Conservation (phyloP, 1,140 invertebrate species). For the Dendrolimus kikuchii region DNA sequence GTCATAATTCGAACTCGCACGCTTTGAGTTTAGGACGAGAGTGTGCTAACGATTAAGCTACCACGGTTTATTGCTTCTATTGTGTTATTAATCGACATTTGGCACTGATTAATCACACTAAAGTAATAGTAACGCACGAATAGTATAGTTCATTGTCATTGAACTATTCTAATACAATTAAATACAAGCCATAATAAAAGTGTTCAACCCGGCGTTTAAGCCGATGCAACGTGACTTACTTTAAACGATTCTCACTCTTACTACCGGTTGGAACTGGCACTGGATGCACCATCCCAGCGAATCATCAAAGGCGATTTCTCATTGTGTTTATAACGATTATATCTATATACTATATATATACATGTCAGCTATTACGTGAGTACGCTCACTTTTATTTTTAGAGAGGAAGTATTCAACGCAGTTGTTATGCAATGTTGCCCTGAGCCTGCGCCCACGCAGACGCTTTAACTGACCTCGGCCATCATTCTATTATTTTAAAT, state of each 20-base stretch:
- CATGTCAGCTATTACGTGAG: constrained; percentile 35
- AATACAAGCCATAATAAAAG: constrained; percentile 10
- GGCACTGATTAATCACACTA: neutral
- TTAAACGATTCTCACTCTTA: constrained; percentile 22
- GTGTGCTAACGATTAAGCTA: no score
- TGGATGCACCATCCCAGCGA: constrained; percentile 12
- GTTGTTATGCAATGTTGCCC: constrained; percentile 28
- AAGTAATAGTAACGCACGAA: neutral
- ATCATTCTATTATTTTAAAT: constrained; percentile 2
- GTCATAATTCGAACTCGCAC: no score
- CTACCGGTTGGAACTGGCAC: constrained; percentile 7
- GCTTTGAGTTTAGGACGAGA: no score
- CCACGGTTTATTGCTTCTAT: no score
- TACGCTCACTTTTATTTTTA: constrained; percentile 60
- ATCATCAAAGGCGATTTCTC: constrained; percentile 28
- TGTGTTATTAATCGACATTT: no score
- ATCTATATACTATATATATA: constrained; percentile 24
- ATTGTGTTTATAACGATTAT: constrained; percentile 35
- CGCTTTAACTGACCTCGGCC: constrained; percentile 13
- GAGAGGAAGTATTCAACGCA: constrained; percentile 37
- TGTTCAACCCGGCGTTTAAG: constrained; percentile 8
- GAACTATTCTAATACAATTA: constrained; percentile 15
- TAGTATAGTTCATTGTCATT: constrained; percentile 24
- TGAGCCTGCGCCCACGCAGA: constrained; percentile 16
- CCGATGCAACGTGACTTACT: neutral